Conservation (phyloP, 2,113 vertebrate genomes). For the Fukomys damarensis region DNA sequence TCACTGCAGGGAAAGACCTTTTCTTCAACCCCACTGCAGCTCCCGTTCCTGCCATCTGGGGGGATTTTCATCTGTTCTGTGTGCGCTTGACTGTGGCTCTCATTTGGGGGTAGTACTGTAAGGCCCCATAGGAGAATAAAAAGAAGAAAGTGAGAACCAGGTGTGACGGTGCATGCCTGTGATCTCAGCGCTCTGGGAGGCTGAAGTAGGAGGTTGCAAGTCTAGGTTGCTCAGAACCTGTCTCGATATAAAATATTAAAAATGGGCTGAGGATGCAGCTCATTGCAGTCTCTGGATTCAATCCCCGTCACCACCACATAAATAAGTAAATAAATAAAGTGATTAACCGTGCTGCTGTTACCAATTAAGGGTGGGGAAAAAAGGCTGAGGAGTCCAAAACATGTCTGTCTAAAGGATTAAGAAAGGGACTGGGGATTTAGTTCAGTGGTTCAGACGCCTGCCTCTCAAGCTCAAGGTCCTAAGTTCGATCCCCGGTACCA, state of each 20-base stretch:
- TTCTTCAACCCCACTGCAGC: background rate
- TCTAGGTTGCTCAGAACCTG: background rate
- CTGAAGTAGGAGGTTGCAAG: background rate
- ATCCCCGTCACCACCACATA: background rate
- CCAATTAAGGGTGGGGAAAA: background rate
- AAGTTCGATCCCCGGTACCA: too few relatives aligned
- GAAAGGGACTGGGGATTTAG: too few relatives aligned
- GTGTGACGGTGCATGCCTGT: background rate
- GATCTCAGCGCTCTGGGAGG: background rate
- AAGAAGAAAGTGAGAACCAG: background rate
- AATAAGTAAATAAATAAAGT: background rate
- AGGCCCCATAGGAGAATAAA: background rate
- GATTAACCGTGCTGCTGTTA: rapidly evolving
- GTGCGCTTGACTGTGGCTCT: background rate
- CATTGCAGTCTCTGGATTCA: background rate
- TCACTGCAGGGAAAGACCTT: background rate
- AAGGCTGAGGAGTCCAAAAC: background rate
- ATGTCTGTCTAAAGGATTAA: background rate
- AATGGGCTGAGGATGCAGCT: background rate
- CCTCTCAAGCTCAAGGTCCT: too few relatives aligned
- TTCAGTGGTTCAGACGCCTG: too few relatives aligned
- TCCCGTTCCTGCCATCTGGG: background rate
- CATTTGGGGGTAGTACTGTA: background rate
- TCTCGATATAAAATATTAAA: background rate
- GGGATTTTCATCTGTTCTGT: background rate